Base-by-base conservation (phyloP, 2,113 vertebrate genomes). In the Fukomys damarensis region DNA sequence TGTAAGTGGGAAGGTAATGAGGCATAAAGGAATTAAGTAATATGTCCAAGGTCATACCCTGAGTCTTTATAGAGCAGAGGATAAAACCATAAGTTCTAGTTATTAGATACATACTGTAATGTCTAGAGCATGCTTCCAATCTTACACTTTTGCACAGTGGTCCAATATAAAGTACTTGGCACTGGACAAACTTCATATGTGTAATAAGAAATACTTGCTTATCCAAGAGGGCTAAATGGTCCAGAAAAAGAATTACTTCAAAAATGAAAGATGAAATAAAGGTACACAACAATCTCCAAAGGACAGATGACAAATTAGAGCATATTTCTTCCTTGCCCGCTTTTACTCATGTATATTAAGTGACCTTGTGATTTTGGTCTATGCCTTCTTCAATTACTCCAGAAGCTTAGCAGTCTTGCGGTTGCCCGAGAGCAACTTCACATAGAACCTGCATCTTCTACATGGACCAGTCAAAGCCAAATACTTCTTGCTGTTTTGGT, bases 11-110 rank as follows among this genome's bases (percentile, higher is more conserved):
- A 93, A 0, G 14, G 61, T 90, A 96, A 96, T 84, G 97, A 94
- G 72, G 92, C 82, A 89, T 59, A 63, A 68, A 96, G 74, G 66
- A 94, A 91, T 88, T 86, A 88, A 94, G 92, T 49, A 72, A 83
- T 30, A 86, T 59, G 92, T 85, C 92, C 97, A 98, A 97, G 97
- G 97, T 93, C 96, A 94, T 30, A 70, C 43, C 2, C 81, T 20
- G 79, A 88, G 41, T 89, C 85, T 93, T 88, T 92, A 95, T 22
- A 89, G 77, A 91, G 56, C 54, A 82, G 81, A 90, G 87, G 89
- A 97, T 74, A 74, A 93, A 80, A 83, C 54, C 90, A 11, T 95
- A 95, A 63, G 92, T 93, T 92, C 74, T 17, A 9, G 43, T 79
- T 95, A 61, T 94, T 90, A 95, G 92, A 79, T 49, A 59, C 8